Conservation (phyloP, 2,888 invertebrate species). For the Muschampia plurimacula region DNA sequence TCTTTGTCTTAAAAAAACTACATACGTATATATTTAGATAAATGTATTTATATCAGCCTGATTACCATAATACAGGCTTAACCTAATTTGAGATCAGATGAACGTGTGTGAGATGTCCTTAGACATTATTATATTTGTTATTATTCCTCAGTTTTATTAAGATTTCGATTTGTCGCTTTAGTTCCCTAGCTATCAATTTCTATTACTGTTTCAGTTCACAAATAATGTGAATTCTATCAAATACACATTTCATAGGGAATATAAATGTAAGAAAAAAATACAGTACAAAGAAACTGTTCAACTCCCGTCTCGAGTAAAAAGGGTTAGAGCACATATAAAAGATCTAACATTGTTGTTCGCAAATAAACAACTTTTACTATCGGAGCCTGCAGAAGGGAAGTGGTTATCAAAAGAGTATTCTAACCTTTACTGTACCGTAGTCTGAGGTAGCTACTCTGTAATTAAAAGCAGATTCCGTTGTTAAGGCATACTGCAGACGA, state of each 20-base stretch:
- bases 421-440: conserved; percentile 26
- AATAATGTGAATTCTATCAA: neutral
- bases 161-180: no score
- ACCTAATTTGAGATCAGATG: no score
- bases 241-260: conserved; percentile 20
- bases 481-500: conserved; percentile 23
- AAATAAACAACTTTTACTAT: conserved; percentile 40
- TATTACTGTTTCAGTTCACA: no score
- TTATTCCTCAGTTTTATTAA: no score
- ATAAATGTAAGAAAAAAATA: conserved; percentile 25
- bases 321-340: conserved; percentile 35
- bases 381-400: conserved; percentile 25
- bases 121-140: no score
- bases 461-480: conserved; percentile 46
- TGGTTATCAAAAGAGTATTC: conserved; percentile 40
- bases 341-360: conserved; percentile 39
- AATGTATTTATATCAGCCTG: no score
- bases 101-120: no score
- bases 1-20: no score
- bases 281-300: conserved; percentile 29
- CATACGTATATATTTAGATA: no score
- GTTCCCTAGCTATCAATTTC: no score
- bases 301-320: conserved; percentile 35
- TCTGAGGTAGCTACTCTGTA: conserved; percentile 35
- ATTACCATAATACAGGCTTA: no score